phyloP scores from a whole-genome alignment of 2,888 invertebrate genomes.

The Agrilus cyanescens region DNA sequence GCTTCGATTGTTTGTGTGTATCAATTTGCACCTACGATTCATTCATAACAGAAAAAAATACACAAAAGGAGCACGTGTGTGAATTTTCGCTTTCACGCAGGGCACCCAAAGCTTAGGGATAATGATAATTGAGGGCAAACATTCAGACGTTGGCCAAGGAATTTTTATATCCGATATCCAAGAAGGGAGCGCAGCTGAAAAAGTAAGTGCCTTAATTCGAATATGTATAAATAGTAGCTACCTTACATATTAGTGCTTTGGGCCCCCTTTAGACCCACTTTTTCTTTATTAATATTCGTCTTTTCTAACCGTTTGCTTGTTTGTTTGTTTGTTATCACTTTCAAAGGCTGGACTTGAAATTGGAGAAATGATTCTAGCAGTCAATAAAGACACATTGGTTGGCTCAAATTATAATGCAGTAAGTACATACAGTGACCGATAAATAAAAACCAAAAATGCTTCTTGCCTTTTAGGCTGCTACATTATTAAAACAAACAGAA shows the following conservation, averaged over 20 bases:
- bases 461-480: slow-evolving; percentile 55
- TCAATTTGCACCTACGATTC: too few relatives aligned
- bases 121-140: slow-evolving; percentile 91
- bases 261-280: not conserved
- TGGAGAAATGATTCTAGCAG: slow-evolving; percentile 93
- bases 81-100: slow-evolving; percentile 34
- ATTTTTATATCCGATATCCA: slow-evolving; percentile 90
- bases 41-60: too few relatives aligned
- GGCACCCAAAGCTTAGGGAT: slow-evolving; percentile 75
- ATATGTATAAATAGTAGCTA: not conserved
- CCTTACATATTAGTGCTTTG: too few relatives aligned
- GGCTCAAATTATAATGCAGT: slow-evolving; percentile 82
- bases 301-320: slow-evolving; percentile 1
- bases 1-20: too few relatives aligned
- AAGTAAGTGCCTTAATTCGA: slow-evolving; percentile 40
- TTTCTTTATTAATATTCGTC: slow-evolving; percentile 2
- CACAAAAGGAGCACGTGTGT: too few relatives aligned
- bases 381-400: slow-evolving; percentile 84
- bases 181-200: slow-evolving; percentile 77
- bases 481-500: slow-evolving; percentile 73
- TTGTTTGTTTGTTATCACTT: slow-evolving; percentile 10
- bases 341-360: slow-evolving; percentile 84
- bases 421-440: slow-evolving; percentile 32
- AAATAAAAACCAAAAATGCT: not conserved
- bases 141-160: slow-evolving; percentile 82